Percentiles rank a stretch among this genome's conserved stretches.
These are phyloP conservation scores for Oreamnos americanus DNA, from an alignment of 2,113 vertebrate genomes.

Conservation along the genomic window DNA sequence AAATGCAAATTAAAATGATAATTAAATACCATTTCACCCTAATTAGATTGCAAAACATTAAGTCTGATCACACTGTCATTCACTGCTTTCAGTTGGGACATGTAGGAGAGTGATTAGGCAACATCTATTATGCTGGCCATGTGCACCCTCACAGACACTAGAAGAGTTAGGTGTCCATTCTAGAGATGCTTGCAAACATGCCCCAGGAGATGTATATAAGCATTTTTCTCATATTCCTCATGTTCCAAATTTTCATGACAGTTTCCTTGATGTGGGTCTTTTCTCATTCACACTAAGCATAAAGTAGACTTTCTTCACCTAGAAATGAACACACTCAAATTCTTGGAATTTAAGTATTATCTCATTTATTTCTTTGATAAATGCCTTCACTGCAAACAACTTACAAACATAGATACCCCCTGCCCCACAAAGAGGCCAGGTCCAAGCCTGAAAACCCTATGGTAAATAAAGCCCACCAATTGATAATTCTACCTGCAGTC, in stretches of 20 bases:
- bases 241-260: background rate
- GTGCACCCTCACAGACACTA: background rate
- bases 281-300: background rate
- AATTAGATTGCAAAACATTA: background rate
- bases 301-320: background rate
- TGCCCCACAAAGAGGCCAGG: background rate
- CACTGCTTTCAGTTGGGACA: background rate
- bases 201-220: background rate
- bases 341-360: background rate
- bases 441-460: background rate
- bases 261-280: background rate
- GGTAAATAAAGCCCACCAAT: background rate
- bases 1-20: slow-evolving; percentile 29
- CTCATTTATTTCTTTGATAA: background rate
- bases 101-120: background rate
- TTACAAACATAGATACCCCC: background rate
- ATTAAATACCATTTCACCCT: background rate
- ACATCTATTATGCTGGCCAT: background rate
- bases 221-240: background rate
- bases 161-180: background rate
- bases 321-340: background rate
- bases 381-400: background rate
- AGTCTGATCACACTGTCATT: background rate
- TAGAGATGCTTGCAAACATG: background rate
- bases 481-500: background rate